phyloP scores from a whole-genome alignment of 35 echinoderm and acorn worm genomes.

The Antedon bifida region DNA sequence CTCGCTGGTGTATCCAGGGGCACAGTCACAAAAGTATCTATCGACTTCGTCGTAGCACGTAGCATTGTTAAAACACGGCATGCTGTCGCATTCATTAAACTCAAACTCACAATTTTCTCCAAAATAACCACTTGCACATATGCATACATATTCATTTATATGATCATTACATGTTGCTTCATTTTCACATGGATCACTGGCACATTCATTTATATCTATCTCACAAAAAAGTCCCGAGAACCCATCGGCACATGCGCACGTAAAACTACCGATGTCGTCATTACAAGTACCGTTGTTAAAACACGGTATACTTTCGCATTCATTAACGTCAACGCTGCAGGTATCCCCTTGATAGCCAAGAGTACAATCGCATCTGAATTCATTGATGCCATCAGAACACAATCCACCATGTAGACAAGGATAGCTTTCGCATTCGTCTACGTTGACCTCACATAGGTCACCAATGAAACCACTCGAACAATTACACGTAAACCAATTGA shows the following conservation, averaged over 20 bases:
- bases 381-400: neutral
- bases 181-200: neutral
- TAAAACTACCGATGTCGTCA: neutral
- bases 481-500: neutral
- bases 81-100: conserved; percentile 34
- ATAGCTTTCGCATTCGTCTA: neutral
- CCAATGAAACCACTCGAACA: neutral
- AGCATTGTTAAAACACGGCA: conserved; percentile 30
- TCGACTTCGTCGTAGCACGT: conserved; percentile 28
- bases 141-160: conserved; percentile 18
- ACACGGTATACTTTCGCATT: neutral
- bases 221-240: neutral
- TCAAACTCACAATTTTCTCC: conserved; percentile 23
- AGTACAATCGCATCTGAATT: neutral
- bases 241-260: neutral
- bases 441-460: neutral
- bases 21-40: conserved; percentile 21
- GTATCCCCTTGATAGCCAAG: neutral
- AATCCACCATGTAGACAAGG: neutral
- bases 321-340: neutral
- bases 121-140: conserved; percentile 17
- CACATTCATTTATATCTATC: neutral
- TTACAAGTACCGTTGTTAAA: neutral
- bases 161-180: neutral
- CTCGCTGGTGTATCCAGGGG: conserved; percentile 16